Conservation (phyloP, 2,113 vertebrate genomes). For the Nicator chloris region DNA sequence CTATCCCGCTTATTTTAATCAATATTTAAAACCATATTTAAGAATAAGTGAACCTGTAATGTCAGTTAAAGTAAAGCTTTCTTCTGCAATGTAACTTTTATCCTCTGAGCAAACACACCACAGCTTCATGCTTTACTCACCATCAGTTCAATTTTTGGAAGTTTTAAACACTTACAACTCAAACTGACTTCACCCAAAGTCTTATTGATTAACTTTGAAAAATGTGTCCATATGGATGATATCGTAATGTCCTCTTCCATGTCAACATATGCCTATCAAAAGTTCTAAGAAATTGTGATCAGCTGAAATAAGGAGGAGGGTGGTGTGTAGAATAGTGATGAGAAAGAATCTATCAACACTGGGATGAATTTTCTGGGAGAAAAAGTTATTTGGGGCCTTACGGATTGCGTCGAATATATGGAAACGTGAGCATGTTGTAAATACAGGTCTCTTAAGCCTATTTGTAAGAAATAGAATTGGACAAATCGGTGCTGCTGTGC, state of each 20-base stretch:
- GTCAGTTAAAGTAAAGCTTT: neutral
- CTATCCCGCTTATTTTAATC: neutral
- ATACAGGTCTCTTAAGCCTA: neutral
- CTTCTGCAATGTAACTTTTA: neutral
- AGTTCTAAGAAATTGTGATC: slow-evolving; percentile 16
- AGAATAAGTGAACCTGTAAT: neutral
- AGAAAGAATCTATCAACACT: neutral
- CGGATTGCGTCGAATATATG: neutral
- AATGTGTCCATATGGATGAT: slow-evolving; percentile 26
- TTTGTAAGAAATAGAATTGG: neutral
- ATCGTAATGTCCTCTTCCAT: neutral
- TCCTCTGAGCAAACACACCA: neutral
- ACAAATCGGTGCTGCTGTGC: neutral
- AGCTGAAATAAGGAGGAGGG: neutral
- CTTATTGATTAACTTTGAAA: slow-evolving; percentile 32
- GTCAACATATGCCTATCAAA: slow-evolving; percentile 31
- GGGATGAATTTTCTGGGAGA: neutral
- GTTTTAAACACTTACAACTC: neutral
- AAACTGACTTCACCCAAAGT: neutral
- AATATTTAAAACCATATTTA: neutral
- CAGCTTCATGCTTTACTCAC: neutral
- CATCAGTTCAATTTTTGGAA: neutral
- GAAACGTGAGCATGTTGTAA: neutral
- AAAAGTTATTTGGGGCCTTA: neutral
- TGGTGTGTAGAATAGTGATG: neutral